Base-by-base conservation (phyloP, 2,888 invertebrate species). In the Tuta absoluta region DNA sequence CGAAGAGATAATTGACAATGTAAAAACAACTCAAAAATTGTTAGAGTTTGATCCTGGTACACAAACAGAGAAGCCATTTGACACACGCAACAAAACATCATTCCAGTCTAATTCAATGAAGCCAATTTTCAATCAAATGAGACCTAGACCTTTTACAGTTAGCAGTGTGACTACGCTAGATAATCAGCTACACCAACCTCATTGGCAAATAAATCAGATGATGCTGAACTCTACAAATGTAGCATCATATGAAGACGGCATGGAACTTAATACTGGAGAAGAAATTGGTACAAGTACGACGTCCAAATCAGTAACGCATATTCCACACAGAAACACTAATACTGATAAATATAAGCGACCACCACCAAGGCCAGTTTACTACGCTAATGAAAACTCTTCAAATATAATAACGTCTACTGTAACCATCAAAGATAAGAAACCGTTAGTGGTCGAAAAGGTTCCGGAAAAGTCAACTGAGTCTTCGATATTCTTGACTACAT, bases 61-160 rank as follows among this genome's bases (percentile, higher is more conserved):
- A 19, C 92, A 92, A 79, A 92, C 92, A 10, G 92, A 92, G 75
- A 90, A 92, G 70, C 92, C 92, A 11, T 92, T 92, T 70, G 76
- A 75, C 38, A 75, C 79, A 14, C 78, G 75, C 38, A 90, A 89
- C 65, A 85, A 78, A 68, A 82, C 84, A 0, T 68, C 72, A 57
- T 84, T 86, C 78, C 82, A 86, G 62, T 81, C 89, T 1, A 89
- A 89, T 69, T 81, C 81, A 33, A 87, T 88, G 7, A 86, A 84
- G 72, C 89, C 90, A 12, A 80, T 86, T 60, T 82, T 85, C 65
- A 80, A 80, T 53, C 76, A 76, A 60, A 80, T 78, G 73, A 86
- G 85, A 70, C 92, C 92, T 12, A 85, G 90, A 69, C 92, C 92
- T 11, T 92, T 92, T 71, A 85, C 88, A 24, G 73, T 86, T 1